Evolutionary conservation across 2,888 invertebrate species (phyloP), one percentile per base, ranked within the genome.

Genomic region (Drosophila mayaguana): DNA sequence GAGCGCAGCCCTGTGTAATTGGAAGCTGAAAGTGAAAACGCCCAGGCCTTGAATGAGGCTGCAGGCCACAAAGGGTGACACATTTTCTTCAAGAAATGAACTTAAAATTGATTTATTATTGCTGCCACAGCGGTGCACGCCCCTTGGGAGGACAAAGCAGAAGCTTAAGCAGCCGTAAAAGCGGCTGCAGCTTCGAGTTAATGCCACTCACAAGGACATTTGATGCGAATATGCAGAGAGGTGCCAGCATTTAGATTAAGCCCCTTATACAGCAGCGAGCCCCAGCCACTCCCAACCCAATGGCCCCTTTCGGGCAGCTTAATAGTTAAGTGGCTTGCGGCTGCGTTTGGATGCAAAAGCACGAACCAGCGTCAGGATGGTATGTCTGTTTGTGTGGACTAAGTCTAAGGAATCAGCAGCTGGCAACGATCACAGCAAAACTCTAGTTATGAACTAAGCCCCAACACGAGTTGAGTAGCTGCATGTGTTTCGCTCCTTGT

Each of bases 1-100:
- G 60, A 69, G 57, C 63, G 60, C 69, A 67, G 43, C 63, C 72
- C 73, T 75, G 65, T 78, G 82, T 89, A 88, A 86, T 89, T 81
- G 88, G 71, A 88, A 85, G 88, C 86, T 72, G 89, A 89, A 85
- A 85, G 88, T 85, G 88, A 89, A 89, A 77, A 89, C 89, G 89
- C 86, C 86, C 86, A 81, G 79, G 72, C 88, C 83, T 82, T 87
- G 85, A 81, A 86, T 70, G 73, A 66, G 67, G 67, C 71, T 75
- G 67, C 81, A 67, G 64, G 72, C 56, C 66, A 64, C 62, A 43
- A 64, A 54, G 45, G 46, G 56, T 53, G 70, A 71, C 78, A 72
- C 70, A 82, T 66, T 77, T 71, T 64, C 68, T 40, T 66, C 63
- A 84, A 72, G 76, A 79, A 83, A 81, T 79, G 68, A 89, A 83